Percentiles rank a stretch among this genome's conserved stretches.
Conservation (phyloP, 2,888 invertebrate genomes). For the Pseudococcus longispinus region DNA sequence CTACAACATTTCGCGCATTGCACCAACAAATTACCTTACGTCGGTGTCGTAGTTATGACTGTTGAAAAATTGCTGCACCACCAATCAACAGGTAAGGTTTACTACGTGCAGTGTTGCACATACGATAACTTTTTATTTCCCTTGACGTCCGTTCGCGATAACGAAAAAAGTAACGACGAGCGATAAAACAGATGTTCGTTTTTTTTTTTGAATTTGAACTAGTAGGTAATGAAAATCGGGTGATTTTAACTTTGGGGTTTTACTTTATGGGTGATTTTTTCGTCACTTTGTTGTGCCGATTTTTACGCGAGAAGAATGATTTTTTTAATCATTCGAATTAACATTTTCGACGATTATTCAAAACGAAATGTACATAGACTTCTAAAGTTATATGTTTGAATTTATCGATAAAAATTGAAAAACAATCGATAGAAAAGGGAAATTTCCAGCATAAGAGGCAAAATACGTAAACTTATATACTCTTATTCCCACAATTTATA, state of each 20-base stretch:
- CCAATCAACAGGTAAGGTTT: constrained; percentile 9
- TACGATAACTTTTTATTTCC: neutral
- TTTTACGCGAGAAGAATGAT: neutral
- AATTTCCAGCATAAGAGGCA: neutral
- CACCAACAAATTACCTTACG: neutral
- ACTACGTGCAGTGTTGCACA: neutral
- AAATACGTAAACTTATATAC: neutral
- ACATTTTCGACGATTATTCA: neutral
- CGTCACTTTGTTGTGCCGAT: no score
- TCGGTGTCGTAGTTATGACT: neutral
- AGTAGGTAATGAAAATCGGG: no score
- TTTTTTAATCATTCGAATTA: neutral
- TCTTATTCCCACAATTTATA: neutral
- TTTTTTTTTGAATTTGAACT: neutral
- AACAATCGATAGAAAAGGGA: neutral
- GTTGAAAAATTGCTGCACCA: neutral
- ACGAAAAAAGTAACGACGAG: neutral
- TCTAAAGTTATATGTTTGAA: neutral
- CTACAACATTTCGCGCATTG: neutral
- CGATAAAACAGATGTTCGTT: neutral
- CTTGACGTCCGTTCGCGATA: neutral
- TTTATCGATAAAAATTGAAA: neutral
- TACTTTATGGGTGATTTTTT: neutral
- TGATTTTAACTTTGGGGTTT: neutral
- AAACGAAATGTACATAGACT: neutral